A percentile compares a stretch with the other conserved stretches of the same genome.
Conservation (phyloP, 2,888 invertebrate genomes). For the Pandemis cinnamomeana region DNA sequence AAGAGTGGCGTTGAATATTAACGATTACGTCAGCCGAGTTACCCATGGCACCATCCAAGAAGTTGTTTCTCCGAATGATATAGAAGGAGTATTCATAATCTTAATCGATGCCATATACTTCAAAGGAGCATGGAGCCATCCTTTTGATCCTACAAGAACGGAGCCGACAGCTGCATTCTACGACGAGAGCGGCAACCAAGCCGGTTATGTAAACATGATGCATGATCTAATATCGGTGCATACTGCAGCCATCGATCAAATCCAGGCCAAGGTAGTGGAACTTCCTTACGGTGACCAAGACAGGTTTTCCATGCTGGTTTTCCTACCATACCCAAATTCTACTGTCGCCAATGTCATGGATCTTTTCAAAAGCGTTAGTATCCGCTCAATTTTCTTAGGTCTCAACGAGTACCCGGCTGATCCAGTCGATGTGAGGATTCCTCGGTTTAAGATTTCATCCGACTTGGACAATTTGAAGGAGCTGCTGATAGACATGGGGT, state of each 20-base stretch:
- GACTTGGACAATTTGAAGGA: conserved; percentile 76
- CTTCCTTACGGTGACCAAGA: conserved; percentile 65
- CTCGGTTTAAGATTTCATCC: conserved; percentile 84
- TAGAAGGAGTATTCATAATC: conserved; percentile 57
- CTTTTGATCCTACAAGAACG: conserved; percentile 62
- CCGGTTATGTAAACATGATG: conserved; percentile 72
- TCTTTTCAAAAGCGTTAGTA: conserved; percentile 72
- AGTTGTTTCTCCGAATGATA: conserved; percentile 61
- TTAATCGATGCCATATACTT: conserved; percentile 72
- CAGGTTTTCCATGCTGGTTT: conserved; percentile 86
- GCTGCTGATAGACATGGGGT: conserved; percentile 70
- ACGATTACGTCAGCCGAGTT: conserved; percentile 60
- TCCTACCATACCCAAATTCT: conserved; percentile 81
- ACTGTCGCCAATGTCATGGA: conserved; percentile 74
- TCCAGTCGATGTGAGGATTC: conserved; percentile 83
- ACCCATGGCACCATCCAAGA: conserved; percentile 69
- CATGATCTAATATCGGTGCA: conserved; percentile 55
- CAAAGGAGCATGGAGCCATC: conserved; percentile 66
- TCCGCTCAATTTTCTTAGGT: conserved; percentile 73
- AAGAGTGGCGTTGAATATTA: conserved; percentile 59
- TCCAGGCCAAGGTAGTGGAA: conserved; percentile 65
- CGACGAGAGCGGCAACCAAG: conserved; percentile 55
- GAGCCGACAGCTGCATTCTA: conserved; percentile 60
- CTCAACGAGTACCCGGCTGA: conserved; percentile 65
- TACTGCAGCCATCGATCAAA: conserved; percentile 47